phyloP scores from a whole-genome alignment of 2,888 invertebrate genomes.

The Corythucha ciliata region DNA sequence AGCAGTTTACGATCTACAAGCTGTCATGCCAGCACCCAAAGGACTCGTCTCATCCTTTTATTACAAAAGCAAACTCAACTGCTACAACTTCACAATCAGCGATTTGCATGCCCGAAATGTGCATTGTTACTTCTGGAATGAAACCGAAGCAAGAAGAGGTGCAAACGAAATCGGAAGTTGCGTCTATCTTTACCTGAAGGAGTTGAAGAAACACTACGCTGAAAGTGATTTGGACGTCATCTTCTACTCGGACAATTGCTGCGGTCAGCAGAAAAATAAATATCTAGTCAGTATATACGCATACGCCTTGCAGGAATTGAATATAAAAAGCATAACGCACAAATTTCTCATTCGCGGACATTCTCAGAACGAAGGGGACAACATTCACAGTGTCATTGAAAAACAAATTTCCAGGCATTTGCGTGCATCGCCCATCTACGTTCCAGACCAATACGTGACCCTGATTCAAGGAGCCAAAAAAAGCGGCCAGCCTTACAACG shows the following conservation, averaged over 20 bases:
- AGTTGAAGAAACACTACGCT: not conserved
- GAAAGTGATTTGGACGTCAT: constrained; percentile 6
- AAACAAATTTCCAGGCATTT: constrained; percentile 24
- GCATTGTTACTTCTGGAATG: constrained; percentile 35
- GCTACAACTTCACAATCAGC: constrained; percentile 31
- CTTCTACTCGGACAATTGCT: constrained; percentile 31
- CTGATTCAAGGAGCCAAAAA: constrained; percentile 36
- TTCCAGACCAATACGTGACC: constrained; percentile 29
- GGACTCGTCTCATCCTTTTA: constrained; percentile 4
- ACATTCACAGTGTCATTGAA: constrained; percentile 29
- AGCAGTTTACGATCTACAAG: not conserved
- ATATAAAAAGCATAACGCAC: constrained; percentile 28
- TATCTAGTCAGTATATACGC: constrained; percentile 18
- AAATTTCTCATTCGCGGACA: constrained; percentile 32
- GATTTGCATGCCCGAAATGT: constrained; percentile 23
- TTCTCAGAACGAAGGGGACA: constrained; percentile 33
- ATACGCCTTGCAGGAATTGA: constrained; percentile 24
- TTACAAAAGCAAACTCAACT: constrained; percentile 32
- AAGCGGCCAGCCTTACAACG: constrained; percentile 31
- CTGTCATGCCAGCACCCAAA: constrained; percentile 5
- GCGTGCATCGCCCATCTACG: constrained; percentile 28
- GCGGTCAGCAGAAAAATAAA: constrained; percentile 31
- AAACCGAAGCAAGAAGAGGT: constrained; percentile 28
- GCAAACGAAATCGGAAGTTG: constrained; percentile 26
- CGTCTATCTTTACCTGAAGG: constrained; percentile 17